Evolutionary conservation across 2,888 invertebrate species (phyloP), one percentile per base, ranked within the genome.

Genomic region (Arge pagana): DNA sequence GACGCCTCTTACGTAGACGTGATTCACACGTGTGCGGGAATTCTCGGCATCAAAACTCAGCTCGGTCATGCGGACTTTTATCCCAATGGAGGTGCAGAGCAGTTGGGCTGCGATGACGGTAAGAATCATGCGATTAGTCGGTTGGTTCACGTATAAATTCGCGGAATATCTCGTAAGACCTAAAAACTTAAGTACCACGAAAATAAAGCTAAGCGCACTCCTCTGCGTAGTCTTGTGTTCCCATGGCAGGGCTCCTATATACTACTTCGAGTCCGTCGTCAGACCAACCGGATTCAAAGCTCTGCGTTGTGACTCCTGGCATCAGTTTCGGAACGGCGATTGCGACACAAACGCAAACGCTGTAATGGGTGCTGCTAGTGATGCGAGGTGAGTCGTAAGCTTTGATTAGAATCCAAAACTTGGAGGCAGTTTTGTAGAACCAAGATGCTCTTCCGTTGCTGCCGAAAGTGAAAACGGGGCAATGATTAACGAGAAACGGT

Each of bases 1-100:
- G 59, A 65, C 52, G 58, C 58, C 48, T 23, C 26, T 24, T 59
- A 62, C 49, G 57, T 61, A 42, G 53, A 61, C 51, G 52, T 59
- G 43, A 62, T 64, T 40, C 56, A 57, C 54, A 58, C 57, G 51
- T 58, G 58, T 36, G 56, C 51, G 50, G 63, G 64, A 52, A 59
- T 64, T 50, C 57, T 62, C 35, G 66, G 62, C 18, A 64, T 63
- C 50, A 42, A 39, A 54, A 55, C 49, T 37, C 54, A 52, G 40
- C 56, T 54, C 21, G 60, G 58, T 40, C 53, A 58, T 50, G 56
- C 52, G 6, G 59, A 62, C 53, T 59, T 62, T 53, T 59, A 53
- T 43, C 56, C 59, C 15, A 60, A 59, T 52, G 53, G 56, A 21
- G 55, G 54, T 52, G 56, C 55, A 39, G 49, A 52, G 30, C 57